phyloP scores from a whole-genome alignment of 2,797 vertebrate species.

The Clarias laeviceps region DNA sequence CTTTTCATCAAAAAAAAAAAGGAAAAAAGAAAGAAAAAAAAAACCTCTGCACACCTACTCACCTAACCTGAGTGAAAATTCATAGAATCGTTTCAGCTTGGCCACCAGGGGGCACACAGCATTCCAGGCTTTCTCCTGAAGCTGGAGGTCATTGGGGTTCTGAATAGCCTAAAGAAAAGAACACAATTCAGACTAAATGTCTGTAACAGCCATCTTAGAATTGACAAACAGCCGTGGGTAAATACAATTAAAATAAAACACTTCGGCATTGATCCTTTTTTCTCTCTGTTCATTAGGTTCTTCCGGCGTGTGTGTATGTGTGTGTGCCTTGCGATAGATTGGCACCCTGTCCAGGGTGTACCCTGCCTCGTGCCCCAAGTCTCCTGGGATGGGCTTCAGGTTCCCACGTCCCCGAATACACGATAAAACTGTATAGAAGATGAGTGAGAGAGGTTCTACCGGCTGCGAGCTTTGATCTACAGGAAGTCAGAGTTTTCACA shows the following conservation, averaged over 20 bases:
- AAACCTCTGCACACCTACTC: conserved; percentile 53
- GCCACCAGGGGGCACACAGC: conserved; percentile 89
- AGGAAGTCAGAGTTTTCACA: conserved; percentile 5
- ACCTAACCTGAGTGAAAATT: conserved; percentile 90
- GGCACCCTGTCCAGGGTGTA: no score
- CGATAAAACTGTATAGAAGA: no score
- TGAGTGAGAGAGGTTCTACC: neutral
- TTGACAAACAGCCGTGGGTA: neutral
- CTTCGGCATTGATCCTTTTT: conserved; percentile 5
- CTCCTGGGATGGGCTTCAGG: no score
- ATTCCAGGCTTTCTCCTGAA: conserved; percentile 90
- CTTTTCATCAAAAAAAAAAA: conserved; percentile 13
- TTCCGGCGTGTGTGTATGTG: neutral
- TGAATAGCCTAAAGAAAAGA: conserved; percentile 81
- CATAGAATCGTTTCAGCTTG: conserved; percentile 90
- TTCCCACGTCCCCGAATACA: no score
- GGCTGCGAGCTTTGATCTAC: conserved; percentile 15
- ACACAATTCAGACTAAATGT: neutral
- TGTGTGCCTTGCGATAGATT: no score
- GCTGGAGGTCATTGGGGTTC: conserved; percentile 85
- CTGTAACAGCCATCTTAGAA: neutral
- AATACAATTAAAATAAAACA: neutral
- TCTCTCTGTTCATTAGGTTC: conserved; percentile 4
- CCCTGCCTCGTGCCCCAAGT: no score
- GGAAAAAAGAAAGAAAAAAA: conserved; percentile 8